These are phyloP conservation scores for Perca schrenkii DNA, from an alignment of 2,113 vertebrate genomes.

Conservation along the genomic window DNA sequence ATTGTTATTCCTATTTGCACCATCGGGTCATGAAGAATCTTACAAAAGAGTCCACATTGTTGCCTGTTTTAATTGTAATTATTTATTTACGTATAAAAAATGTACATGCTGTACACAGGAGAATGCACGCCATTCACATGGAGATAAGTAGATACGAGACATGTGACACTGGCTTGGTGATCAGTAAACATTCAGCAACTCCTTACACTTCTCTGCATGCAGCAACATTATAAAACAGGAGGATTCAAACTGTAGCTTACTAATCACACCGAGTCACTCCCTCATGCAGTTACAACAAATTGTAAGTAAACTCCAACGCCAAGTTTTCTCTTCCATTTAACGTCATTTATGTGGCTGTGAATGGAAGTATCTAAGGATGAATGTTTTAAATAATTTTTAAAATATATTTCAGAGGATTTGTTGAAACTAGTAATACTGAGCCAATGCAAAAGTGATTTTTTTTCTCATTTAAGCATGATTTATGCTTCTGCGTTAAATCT, in stretches of 20 bases:
- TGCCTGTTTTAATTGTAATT: constrained; percentile 14
- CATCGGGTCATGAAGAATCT: constrained; percentile 85
- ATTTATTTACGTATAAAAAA: constrained; percentile 2
- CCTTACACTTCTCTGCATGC: constrained; percentile 56
- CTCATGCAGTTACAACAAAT: constrained; percentile 8
- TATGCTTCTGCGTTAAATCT: too few relatives aligned
- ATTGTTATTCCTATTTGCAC: constrained; percentile 94
- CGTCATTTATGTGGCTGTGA: constrained; percentile 10
- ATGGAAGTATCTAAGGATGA: constrained; percentile 1
- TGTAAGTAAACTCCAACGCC: constrained; percentile 21
- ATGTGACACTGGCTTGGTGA: constrained; percentile 1
- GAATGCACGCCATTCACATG: constrained; percentile 21
- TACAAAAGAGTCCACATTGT: background rate
- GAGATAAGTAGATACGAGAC: constrained; percentile 12
- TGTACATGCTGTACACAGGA: constrained; percentile 26
- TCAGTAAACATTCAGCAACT: constrained; percentile 12
- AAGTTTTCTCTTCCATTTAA: background rate
- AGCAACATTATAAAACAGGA: constrained; percentile 32
- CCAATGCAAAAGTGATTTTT: constrained; percentile 46
- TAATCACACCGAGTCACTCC: constrained; percentile 2
- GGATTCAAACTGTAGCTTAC: constrained; percentile 14
- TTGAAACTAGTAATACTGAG: constrained; percentile 52
- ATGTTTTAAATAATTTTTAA: constrained; percentile 6
- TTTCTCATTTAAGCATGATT: background rate
- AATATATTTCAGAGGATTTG: constrained; percentile 21